phyloP scores from a whole-genome alignment of 2,113 vertebrate species.

The Fukomys damarensis region DNA sequence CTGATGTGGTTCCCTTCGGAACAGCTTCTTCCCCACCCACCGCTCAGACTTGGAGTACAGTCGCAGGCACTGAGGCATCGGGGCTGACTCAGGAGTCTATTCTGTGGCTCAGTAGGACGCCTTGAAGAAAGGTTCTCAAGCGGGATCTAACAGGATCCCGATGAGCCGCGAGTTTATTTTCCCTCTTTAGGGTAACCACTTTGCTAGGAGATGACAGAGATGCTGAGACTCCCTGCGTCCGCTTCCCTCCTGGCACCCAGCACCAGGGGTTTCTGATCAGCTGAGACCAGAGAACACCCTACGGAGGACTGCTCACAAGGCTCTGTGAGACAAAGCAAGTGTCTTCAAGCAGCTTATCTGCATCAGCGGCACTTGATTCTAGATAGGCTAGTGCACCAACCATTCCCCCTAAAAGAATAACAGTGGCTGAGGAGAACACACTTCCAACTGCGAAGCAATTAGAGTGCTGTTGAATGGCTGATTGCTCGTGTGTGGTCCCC shows the following conservation, averaged over 20 bases:
- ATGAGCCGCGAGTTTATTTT: conserved; percentile 72
- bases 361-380: conserved; percentile 78
- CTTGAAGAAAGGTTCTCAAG: conserved; percentile 69
- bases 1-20: conserved; percentile 46
- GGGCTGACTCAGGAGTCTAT: conserved; percentile 5
- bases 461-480: conserved; percentile 81
- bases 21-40: conserved; percentile 35
- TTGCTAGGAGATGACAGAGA: conserved; percentile 49
- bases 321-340: conserved; percentile 77
- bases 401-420: conserved; percentile 84
- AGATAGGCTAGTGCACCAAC: conserved; percentile 80
- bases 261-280: conserved; percentile 9
- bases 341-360: conserved; percentile 78
- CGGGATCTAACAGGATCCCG: conserved; percentile 67
- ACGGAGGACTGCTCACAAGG: neutral
- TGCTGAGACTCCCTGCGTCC: neutral
- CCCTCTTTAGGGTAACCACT: conserved; percentile 23
- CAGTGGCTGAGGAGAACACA: conserved; percentile 83
- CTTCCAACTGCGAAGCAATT: conserved; percentile 88
- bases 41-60: neutral
- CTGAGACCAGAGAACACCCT: neutral
- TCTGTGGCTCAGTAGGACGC: conserved; percentile 62
- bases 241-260: conserved; percentile 22
- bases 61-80: conserved; percentile 14
- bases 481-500: conserved; percentile 84